Evolutionary conservation across 37 sponge, comb jelly and placozoan species (phyloP), one percentile per base, ranked within the genome.

Genomic region (Cladorhizidae sp.): DNA sequence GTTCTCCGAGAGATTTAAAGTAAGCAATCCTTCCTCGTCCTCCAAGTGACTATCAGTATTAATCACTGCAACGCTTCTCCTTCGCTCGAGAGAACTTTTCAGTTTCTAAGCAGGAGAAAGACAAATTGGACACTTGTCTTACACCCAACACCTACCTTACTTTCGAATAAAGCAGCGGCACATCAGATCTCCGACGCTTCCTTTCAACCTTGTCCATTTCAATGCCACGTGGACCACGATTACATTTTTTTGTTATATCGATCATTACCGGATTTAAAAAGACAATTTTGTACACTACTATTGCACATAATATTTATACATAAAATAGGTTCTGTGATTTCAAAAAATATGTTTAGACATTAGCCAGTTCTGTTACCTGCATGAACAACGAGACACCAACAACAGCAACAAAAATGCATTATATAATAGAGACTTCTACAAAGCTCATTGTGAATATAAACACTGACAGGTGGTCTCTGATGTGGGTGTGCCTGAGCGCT

Each of bases 161-260:
- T 61, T 68, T 68, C 40, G 2, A 20, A 21, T 7, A 5, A 15
- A 8, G 20, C 9, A 68, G 15, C 6, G 40, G 7, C 35, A 25
- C 25, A 40, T 36, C 15, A 39, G 69, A 7, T 56, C 75, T 7
- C 59, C 59, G 15, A 58, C 39, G 55, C 75, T 75, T 56, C 29
- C 59, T 75, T 59, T 56, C 57, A 20, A 12, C 32, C 75, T 12
- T 56, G 33, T 56, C 62, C 62, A 61, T 61, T n/a, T n/a, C n/a
- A n/a, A n/a, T 61, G 62, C 62, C 62, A 61, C 62, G 62, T 61
- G 62, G 62, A 11, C 17, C 55, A 54, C 17, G 17, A 54, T 54
- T 20, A 54, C 12, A 15, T 11, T 52, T 52, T 52, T 52, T 52
- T 18, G 15, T 15, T 52, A 18, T 52, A 52, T 11, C 15, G 54